Evolutionary conservation across 2,113 vertebrate species (phyloP), one percentile per base, ranked within the genome.

Genomic region (Elgaria multicarinata): DNA sequence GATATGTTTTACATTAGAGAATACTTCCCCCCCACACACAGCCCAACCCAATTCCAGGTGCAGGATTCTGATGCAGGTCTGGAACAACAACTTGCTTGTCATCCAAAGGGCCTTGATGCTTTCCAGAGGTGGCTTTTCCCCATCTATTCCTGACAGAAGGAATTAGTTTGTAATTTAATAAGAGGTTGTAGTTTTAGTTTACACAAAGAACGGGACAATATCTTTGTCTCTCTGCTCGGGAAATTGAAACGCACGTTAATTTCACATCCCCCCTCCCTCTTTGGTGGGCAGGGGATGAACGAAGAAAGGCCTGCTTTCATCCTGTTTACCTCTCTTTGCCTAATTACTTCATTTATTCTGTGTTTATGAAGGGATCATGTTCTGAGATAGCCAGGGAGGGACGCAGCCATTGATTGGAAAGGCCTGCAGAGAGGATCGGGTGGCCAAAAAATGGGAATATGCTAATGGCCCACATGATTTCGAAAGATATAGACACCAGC

Each of bases 81-180:
- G 81, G 69, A 12, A 36, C 9, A 39, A 26, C 80, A 1, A 12
- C 4, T 2, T 2, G 14, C 44, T 50, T 26, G 33, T 53, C 80
- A 66, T 36, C 80, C 22, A 13, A 39, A 16, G 36, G 58, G 14
- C 42, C 42, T 83, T 89, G 88, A 89, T 89, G 88, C 42, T 84
- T 76, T 89, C 81, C 88, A 84, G 88, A 89, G 88, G 72, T 84
- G 58, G 28, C 39, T 83, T 24, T 28, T 28, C 31, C 76, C 42
- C 80, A 7, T 53, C 72, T 26, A 42, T 20, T 33, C 81, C 72
- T 77, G 88, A 69, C 88, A 89, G 81, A 67, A 84, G 88, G 88
- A 84, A 89, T 89, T 84, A 89, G 88, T 89, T 89, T 77, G 88
- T 89, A 89, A 89, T 77, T 77, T 42, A 89, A 84, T 83, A 67